phyloP scores from a whole-genome alignment of 2,797 vertebrate genomes.

The Australoheros facetus region DNA sequence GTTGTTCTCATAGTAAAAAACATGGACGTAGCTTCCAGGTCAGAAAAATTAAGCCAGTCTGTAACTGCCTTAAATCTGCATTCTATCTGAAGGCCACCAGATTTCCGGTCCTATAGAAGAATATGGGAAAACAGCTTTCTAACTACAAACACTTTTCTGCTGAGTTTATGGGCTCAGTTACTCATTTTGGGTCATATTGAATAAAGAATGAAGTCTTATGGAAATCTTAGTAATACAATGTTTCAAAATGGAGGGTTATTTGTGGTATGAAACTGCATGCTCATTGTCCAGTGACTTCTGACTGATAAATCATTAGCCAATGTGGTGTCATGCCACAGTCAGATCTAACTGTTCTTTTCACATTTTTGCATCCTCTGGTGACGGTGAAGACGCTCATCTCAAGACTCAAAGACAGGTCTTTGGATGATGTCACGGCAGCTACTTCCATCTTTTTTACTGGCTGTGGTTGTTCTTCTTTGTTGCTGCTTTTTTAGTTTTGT shows the following conservation, averaged over 20 bases:
- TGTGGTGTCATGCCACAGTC: neutral
- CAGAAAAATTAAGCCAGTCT: neutral
- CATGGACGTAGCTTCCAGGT: neutral
- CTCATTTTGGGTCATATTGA: neutral
- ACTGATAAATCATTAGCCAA: neutral
- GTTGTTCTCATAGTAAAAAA: too few species aligned
- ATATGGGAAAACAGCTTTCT: neutral
- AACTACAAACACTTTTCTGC: neutral
- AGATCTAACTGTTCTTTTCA: too few species aligned
- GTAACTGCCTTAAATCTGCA: neutral
- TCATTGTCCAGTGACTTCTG: neutral
- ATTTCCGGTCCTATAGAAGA: neutral
- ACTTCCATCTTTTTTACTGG: rapidly evolving
- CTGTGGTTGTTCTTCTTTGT: neutral
- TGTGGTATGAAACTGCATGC: neutral
- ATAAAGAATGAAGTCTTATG: neutral
- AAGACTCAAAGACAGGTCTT: neutral
- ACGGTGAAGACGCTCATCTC: neutral
- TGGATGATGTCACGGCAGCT: neutral
- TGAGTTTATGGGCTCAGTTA: neutral
- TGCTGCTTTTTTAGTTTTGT: neutral
- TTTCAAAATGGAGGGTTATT: neutral
- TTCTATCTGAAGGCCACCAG: neutral
- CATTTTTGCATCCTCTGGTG: neutral
- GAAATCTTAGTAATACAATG: neutral